Evolutionary conservation across 2,888 invertebrate genomes (phyloP), one percentile per base, ranked within the genome.

Genomic region (Cabera pusaria): DNA sequence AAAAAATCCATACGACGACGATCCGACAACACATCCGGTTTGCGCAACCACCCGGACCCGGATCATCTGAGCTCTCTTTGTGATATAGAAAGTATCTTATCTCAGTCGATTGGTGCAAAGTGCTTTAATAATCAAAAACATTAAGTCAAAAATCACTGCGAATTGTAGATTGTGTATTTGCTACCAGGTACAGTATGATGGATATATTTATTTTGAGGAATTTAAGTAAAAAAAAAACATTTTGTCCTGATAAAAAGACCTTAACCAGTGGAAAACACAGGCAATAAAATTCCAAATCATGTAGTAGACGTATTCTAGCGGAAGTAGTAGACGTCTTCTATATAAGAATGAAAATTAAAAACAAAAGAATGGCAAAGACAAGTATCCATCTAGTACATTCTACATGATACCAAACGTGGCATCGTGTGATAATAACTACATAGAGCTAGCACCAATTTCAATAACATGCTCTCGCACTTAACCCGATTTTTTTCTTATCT

Each of bases 1-100:
- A 62, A 58, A 59, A 54, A 44, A 32, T 38, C 19, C 18, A 17
- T 29, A 20, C n/a, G n/a, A 25, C 25, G 42, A 22, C 26, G 23
- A 35, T 35, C 34, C 31, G 41, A 53, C 59, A 49, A 50, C 56
- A 59, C 61, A 72, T 79, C 79, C 77, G 80, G 79, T 63, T 78
- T 79, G 73, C 74, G 73, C 72, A 78, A 79, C 55, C 12, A 31
- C 21, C 29, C 20, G 8, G 35, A n/a, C n/a, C 14, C 35, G 12
- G 35, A 35, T 26, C 25, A 41, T 41, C 41, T 7, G 45, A 31
- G 28, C 22, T 17, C 38, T 23, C 33, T 22, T 41, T 41, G 33
- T 35, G 18, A 18, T 35, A 10, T 41, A 41, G 41, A 42, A 35
- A 39, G 41, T 31, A 7, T 17, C 26, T 38, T 43, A 36, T 36